These are phyloP conservation scores for Ginglymostoma cirratum DNA, from an alignment of 2,113 vertebrate genomes.

Conservation along the genomic window DNA sequence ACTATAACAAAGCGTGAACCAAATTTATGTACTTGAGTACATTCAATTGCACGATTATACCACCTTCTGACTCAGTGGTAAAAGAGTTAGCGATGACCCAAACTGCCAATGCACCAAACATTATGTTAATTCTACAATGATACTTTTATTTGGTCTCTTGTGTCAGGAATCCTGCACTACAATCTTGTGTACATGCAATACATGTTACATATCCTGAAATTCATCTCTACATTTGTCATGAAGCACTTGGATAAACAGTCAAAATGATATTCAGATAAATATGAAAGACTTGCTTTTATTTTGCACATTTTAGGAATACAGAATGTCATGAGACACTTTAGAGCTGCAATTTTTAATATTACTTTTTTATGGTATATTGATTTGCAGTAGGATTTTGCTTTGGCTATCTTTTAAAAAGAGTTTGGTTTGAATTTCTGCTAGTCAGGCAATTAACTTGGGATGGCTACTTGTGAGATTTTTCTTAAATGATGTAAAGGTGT, in stretches of 20 bases:
- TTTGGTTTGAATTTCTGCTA: too few relatives aligned
- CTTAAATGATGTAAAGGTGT: too few relatives aligned
- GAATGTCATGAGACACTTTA: too few relatives aligned
- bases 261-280: neutral
- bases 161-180: neutral
- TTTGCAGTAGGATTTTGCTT: too few relatives aligned
- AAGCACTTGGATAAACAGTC: neutral
- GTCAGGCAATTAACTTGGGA: too few relatives aligned
- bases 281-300: too few relatives aligned
- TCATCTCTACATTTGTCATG: neutral
- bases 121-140: neutral
- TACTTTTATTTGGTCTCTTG: neutral
- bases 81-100: neutral
- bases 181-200: neutral
- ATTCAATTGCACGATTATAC: neutral
- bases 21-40: neutral
- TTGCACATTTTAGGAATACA: too few relatives aligned
- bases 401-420: too few relatives aligned
- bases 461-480: too few relatives aligned
- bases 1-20: neutral
- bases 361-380: too few relatives aligned
- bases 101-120: neutral
- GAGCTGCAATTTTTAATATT: too few relatives aligned
- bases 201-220: neutral
- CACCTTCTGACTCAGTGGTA: neutral